phyloP scores from a whole-genome alignment of 2,113 vertebrate genomes.

The Quiscalus mexicanus region DNA sequence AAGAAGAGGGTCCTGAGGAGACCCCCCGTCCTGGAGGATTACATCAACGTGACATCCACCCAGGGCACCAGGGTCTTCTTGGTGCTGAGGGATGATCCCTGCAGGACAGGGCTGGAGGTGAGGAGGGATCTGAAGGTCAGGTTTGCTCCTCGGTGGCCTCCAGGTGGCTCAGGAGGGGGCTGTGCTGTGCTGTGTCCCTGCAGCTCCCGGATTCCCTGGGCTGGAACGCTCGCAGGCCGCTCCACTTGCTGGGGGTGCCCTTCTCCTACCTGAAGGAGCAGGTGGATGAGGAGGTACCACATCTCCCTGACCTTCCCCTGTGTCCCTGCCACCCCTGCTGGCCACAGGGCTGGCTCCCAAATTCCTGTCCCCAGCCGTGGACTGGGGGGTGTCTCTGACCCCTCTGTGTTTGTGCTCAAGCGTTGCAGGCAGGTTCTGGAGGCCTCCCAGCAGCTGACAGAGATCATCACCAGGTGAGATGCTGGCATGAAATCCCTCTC shows the following conservation, averaged over 20 bases:
- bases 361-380: not conserved
- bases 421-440: conserved; percentile 77
- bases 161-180: not conserved
- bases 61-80: conserved; percentile 87
- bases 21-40: conserved; percentile 87
- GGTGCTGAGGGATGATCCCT: conserved; percentile 74
- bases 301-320: rapidly evolving
- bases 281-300: conserved; percentile 80
- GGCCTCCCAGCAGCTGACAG: conserved; percentile 81
- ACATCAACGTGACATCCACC: conserved; percentile 87
- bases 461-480: conserved; percentile 80
- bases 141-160: not conserved
- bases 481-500: not conserved
- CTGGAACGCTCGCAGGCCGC: conserved; percentile 71
- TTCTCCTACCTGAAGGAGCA: conserved; percentile 87
- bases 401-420: conserved; percentile 53
- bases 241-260: conserved; percentile 85
- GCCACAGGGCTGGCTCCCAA: not conserved
- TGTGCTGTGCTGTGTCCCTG: not conserved
- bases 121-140: not conserved
- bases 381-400: rapidly evolving
- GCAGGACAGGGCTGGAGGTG: conserved; percentile 63
- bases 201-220: conserved; percentile 64
- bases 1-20: conserved; percentile 76
- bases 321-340: not conserved